These are phyloP conservation scores for Stenotaenia linearis DNA, from an alignment of 2,888 invertebrate genomes.

Conservation along the genomic window DNA sequence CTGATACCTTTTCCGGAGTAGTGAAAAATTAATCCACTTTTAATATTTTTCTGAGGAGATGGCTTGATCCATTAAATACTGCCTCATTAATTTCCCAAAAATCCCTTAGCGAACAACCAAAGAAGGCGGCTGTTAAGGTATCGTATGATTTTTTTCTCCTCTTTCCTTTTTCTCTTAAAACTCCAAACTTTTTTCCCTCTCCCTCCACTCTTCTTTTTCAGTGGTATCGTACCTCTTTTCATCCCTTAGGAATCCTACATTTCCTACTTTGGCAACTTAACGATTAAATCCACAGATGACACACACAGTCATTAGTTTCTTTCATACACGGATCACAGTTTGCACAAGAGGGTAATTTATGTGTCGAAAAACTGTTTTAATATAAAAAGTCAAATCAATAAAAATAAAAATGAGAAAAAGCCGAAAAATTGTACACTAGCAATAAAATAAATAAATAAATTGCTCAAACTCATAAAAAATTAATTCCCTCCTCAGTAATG, in stretches of 20 bases:
- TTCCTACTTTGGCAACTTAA: conserved; percentile 19
- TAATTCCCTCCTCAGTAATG: background rate
- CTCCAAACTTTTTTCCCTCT: background rate
- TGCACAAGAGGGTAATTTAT: conserved; percentile 5
- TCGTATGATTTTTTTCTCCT: background rate
- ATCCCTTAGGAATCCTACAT: conserved; percentile 11
- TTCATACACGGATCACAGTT: conserved; percentile 12
- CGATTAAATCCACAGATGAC: conserved; percentile 19
- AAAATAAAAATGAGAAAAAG: background rate
- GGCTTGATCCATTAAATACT: conserved; percentile 15
- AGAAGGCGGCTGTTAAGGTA: background rate
- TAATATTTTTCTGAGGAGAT: conserved; percentile 11
- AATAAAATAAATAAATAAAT: background rate
- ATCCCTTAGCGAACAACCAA: conserved; percentile 4
- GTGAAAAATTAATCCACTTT: conserved; percentile 19
- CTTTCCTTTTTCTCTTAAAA: background rate
- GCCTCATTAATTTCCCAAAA: conserved; percentile 19
- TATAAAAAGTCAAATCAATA: background rate
- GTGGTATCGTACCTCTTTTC: background rate
- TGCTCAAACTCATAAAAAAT: background rate
- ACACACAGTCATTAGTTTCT: conserved; percentile 15
- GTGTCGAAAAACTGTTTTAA: background rate
- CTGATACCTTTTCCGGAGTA: conserved; percentile 9
- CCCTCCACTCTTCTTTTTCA: background rate
- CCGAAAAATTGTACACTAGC: background rate